Percentiles rank a stretch among this genome's conserved stretches.
Evolutionary conservation across 2,888 invertebrate genomes (phyloP).

Genomic region (Cyrtodaria siliqua): DNA sequence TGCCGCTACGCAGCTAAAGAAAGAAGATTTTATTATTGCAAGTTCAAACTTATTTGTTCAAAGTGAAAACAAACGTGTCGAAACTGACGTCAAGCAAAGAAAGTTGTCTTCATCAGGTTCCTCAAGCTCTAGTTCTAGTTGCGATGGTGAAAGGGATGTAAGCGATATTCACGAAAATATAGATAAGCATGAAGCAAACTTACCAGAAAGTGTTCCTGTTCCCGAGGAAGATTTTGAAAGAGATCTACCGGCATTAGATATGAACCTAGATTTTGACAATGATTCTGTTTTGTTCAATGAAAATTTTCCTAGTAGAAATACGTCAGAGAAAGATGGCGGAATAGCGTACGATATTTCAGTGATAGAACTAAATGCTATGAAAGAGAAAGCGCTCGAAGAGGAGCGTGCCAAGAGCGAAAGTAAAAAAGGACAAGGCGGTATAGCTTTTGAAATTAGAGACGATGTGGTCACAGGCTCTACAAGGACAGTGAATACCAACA

Average conservation of each 20-base stretch:
- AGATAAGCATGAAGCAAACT: slow-evolving; percentile 1
- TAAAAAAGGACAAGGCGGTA: slow-evolving; percentile 61
- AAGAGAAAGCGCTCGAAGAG: slow-evolving; percentile 51
- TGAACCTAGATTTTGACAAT: slow-evolving; percentile 64
- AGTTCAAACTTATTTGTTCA: slow-evolving; percentile 5
- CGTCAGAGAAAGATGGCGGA: slow-evolving; percentile 67
- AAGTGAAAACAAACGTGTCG: not conserved
- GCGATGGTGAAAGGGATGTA: not conserved
- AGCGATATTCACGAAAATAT: not conserved
- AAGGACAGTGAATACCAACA: slow-evolving; percentile 57
- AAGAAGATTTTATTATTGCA: slow-evolving; percentile 24
- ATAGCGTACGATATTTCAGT: slow-evolving; percentile 73
- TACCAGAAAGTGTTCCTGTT: slow-evolving; percentile 4
- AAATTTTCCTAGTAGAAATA: slow-evolving; percentile 67
- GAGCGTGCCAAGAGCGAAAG: slow-evolving; percentile 41
- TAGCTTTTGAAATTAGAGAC: slow-evolving; percentile 77
- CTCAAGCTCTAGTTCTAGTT: slow-evolving; percentile 9
- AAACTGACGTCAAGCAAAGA: not conserved
- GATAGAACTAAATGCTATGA: slow-evolving; percentile 67
- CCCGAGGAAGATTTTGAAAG: slow-evolving; percentile 43
- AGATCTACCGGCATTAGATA: slow-evolving; percentile 55
- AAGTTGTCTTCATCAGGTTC: slow-evolving; percentile 3
- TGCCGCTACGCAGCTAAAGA: slow-evolving; percentile 60
- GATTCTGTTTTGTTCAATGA: slow-evolving; percentile 64
- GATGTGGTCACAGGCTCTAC: slow-evolving; percentile 69